Evolutionary conservation across 2,888 invertebrate species (phyloP).

Genomic region (Phortica magna): DNA sequence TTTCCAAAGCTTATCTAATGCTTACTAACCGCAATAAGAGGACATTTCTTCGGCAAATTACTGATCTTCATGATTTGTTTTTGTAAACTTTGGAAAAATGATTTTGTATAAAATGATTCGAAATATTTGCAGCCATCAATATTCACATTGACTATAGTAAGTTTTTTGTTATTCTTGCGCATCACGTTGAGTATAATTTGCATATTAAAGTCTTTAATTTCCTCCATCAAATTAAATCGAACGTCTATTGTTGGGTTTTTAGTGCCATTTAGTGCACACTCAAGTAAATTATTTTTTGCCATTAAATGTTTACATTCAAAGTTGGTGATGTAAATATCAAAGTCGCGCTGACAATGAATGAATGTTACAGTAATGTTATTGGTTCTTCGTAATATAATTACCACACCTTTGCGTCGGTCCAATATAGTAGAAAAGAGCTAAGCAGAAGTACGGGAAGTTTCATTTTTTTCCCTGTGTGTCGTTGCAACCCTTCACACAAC

Average conservation of each 20-base stretch:
- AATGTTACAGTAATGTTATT: background rate
- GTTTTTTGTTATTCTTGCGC: constrained; percentile 50
- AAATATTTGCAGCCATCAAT: constrained; percentile 57
- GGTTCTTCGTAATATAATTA: too few species aligned
- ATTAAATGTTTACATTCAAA: constrained; percentile 8
- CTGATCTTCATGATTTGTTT: constrained; percentile 39
- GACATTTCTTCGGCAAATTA: constrained; percentile 56
- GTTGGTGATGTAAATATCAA: background rate
- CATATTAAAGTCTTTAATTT: constrained; percentile 37
- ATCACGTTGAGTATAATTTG: constrained; percentile 40
- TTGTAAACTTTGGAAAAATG: background rate
- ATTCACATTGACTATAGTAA: constrained; percentile 42
- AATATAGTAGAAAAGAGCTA: too few species aligned
- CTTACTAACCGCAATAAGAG: constrained; percentile 49
- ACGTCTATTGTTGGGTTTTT: background rate
- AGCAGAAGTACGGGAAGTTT: too few species aligned
- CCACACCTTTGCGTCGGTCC: too few species aligned
- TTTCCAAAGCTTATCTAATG: background rate
- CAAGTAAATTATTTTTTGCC: background rate
- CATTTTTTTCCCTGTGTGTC: too few species aligned
- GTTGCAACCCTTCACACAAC: too few species aligned
- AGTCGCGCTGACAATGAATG: background rate
- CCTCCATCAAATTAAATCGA: constrained; percentile 32
- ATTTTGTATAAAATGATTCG: constrained; percentile 1
- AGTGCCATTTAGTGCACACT: background rate